Evolutionary conservation across 2,888 invertebrate species (phyloP).

Genomic region (Netelia virgata): DNA sequence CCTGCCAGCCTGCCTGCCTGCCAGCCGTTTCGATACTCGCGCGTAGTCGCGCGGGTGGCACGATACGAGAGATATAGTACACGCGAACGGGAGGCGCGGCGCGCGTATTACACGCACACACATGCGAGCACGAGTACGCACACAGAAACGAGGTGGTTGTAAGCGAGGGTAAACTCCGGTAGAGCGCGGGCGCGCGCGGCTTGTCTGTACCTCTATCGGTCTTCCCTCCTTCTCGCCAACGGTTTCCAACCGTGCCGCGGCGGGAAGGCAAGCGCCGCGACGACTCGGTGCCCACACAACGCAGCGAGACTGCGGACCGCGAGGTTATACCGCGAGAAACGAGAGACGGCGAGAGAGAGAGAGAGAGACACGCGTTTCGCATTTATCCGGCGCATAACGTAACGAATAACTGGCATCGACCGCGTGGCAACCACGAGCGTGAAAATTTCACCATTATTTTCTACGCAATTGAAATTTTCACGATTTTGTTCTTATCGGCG

Average conservation of each 20-base stretch:
- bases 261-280: constrained; percentile 68
- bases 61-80: constrained; percentile 47
- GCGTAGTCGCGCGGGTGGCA: constrained; percentile 48
- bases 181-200: constrained; percentile 71
- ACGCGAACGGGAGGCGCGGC: constrained; percentile 50
- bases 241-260: constrained; percentile 64
- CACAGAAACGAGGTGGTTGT: neutral
- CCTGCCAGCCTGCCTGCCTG: constrained; percentile 34
- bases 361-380: neutral
- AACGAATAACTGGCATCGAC: constrained; percentile 22
- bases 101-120: constrained; percentile 12
- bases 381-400: constrained; percentile 3
- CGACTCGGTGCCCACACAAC: constrained; percentile 80
- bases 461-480: too few species aligned
- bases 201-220: constrained; percentile 32
- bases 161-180: constrained; percentile 30
- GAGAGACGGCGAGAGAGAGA: constrained; percentile 66
- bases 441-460: neutral
- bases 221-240: constrained; percentile 57
- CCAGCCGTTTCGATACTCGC: constrained; percentile 34
- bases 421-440: constrained; percentile 39
- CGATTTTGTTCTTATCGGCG: too few species aligned
- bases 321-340: constrained; percentile 78
- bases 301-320: constrained; percentile 85
- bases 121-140: neutral